A percentile compares a stretch with the other conserved stretches of the same genome.
These are phyloP conservation scores for Drosophila suzukii DNA, from an alignment of 1,140 invertebrate genomes.

Conservation along the genomic window DNA sequence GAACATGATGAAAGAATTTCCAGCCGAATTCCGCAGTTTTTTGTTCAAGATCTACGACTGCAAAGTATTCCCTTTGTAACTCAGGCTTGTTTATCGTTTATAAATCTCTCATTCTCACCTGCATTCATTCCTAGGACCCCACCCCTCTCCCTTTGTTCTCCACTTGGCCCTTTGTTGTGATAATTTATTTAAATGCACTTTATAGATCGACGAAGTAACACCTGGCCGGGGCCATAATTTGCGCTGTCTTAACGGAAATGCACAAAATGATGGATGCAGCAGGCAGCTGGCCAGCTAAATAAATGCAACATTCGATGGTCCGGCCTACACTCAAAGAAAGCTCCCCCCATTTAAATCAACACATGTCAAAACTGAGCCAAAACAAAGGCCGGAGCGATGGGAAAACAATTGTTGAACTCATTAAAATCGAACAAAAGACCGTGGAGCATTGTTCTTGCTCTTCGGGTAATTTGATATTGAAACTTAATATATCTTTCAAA, in stretches of 20 bases:
- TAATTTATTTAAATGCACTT: conserved; percentile 77
- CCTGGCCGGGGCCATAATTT: conserved; percentile 64
- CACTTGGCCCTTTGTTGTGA: conserved; percentile 50
- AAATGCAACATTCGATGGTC: conserved; percentile 27
- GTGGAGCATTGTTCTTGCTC: conserved; percentile 45
- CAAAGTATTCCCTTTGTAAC: conserved; percentile 9
- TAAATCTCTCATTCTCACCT: conserved; percentile 43
- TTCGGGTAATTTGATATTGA: conserved; percentile 61
- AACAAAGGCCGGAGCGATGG: conserved; percentile 42
- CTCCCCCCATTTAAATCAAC: neutral
- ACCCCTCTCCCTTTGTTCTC: neutral
- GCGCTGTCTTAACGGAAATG: conserved; percentile 45
- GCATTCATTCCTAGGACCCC: conserved; percentile 1
- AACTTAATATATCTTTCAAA: conserved; percentile 65
- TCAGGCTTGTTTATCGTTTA: conserved; percentile 44
- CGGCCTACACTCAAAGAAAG: conserved; percentile 32
- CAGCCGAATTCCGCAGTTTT: neutral
- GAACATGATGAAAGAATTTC: neutral
- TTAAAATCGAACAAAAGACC: conserved; percentile 68
- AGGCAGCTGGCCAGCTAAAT: conserved; percentile 40
- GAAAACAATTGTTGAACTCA: conserved; percentile 64
- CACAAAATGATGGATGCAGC: conserved; percentile 39
- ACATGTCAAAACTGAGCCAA: conserved; percentile 68
- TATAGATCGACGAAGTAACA: conserved; percentile 57
- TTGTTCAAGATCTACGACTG: conserved; percentile 20